Conservation (phyloP, 2,888 invertebrate genomes). For the Atherix ibis region DNA sequence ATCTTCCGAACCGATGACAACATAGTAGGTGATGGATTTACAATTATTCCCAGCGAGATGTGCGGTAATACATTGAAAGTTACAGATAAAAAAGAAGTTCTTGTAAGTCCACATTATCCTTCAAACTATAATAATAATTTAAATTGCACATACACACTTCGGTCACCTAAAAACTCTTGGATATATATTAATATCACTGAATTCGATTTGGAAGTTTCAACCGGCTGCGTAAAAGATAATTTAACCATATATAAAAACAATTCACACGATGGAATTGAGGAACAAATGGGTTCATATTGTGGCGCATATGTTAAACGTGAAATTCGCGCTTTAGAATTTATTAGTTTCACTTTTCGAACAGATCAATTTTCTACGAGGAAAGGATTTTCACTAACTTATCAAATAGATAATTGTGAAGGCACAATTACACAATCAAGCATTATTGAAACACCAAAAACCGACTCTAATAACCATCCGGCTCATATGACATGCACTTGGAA, state of each 20-base stretch:
- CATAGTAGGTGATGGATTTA: constrained; percentile 57
- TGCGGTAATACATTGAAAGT: constrained; percentile 58
- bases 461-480: constrained; percentile 22
- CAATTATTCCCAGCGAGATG: constrained; percentile 41
- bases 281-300: constrained; percentile 26
- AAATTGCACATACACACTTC: constrained; percentile 50
- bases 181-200: constrained; percentile 42
- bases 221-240: constrained; percentile 32
- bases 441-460: constrained; percentile 35
- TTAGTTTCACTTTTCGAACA: constrained; percentile 40
- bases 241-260: constrained; percentile 27
- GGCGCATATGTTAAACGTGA: constrained; percentile 25
- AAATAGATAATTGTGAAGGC: constrained; percentile 55
- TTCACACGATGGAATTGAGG: neutral
- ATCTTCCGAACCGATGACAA: constrained; percentile 52
- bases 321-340: constrained; percentile 19
- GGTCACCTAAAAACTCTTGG: constrained; percentile 26
- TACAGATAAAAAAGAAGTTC: constrained; percentile 31
- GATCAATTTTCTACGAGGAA: constrained; percentile 31
- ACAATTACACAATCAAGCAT: constrained; percentile 41
- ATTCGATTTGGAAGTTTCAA: constrained; percentile 33
- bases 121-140: constrained; percentile 39
- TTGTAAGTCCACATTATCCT: constrained; percentile 68
- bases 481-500: constrained; percentile 57
- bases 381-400: constrained; percentile 33